phyloP scores from a whole-genome alignment of 2,797 vertebrate genomes.

The Champsocephalus gunnari region DNA sequence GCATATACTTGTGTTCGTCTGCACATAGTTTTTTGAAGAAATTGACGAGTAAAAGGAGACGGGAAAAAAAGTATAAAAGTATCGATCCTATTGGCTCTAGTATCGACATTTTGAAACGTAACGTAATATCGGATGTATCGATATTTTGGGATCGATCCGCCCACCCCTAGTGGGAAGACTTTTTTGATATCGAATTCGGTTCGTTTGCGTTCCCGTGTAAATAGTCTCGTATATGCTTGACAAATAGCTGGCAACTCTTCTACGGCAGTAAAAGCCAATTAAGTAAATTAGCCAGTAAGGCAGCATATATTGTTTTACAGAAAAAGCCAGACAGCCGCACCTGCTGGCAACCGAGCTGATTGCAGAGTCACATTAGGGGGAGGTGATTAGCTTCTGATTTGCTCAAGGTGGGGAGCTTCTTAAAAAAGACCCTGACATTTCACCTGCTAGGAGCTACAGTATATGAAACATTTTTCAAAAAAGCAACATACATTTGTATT shows the following conservation, averaged over 20 bases:
- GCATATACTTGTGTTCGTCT: too few relatives aligned
- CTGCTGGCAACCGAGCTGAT: constrained; percentile 9
- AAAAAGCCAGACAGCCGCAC: constrained; percentile 17
- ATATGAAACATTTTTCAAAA: not conserved
- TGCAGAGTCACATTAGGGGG: constrained; percentile 12
- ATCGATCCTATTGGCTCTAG: too few relatives aligned
- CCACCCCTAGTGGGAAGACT: too few relatives aligned
- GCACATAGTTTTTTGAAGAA: too few relatives aligned
- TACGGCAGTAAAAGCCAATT: constrained; percentile 39
- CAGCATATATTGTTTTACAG: constrained; percentile 4
- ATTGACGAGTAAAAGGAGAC: too few relatives aligned
- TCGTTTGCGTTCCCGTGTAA: too few relatives aligned
- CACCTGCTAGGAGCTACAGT: not conserved
- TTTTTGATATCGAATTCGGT: too few relatives aligned
- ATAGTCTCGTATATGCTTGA: constrained; percentile 19
- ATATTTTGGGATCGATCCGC: too few relatives aligned
- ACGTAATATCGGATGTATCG: too few relatives aligned
- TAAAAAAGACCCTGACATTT: constrained; percentile 2
- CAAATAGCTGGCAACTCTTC: constrained; percentile 35
- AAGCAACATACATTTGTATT: too few relatives aligned
- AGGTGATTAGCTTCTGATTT: not conserved
- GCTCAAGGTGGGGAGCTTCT: not conserved
- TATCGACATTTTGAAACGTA: too few relatives aligned
- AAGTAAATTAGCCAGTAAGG: constrained; percentile 30
- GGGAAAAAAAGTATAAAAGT: too few relatives aligned